Conservation (phyloP, 2,797 vertebrate genomes). For the Sebastes diaconus region DNA sequence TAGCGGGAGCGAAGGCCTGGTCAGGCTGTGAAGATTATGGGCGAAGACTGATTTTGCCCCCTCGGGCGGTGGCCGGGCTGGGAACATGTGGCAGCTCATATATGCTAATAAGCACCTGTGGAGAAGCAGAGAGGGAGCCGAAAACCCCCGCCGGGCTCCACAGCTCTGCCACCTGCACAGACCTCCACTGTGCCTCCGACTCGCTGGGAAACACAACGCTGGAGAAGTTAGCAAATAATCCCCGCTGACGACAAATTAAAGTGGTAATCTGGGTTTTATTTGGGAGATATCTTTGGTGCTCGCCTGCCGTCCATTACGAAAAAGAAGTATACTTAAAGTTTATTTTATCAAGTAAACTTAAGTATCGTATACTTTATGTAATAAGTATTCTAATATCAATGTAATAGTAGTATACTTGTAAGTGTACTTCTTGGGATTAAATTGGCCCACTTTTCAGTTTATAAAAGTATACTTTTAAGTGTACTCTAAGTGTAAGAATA, state of each 20-base stretch:
- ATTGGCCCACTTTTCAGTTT: no score
- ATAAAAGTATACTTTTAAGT: no score
- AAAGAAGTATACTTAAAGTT: no score
- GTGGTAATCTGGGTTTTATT: slow-evolving; percentile 9
- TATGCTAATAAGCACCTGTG: slow-evolving; percentile 89
- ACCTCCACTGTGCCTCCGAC: slow-evolving; percentile 70
- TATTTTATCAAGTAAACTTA: no score
- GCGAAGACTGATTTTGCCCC: slow-evolving; percentile 82
- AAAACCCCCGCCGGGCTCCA: slow-evolving; percentile 73
- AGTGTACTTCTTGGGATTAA: no score
- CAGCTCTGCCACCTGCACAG: slow-evolving; percentile 84
- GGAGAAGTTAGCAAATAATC: slow-evolving; percentile 25
- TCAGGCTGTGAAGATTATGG: slow-evolving; percentile 83
- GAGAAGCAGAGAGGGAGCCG: slow-evolving; percentile 69
- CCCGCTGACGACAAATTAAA: not conserved
- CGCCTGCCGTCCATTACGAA: not conserved
- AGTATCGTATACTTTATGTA: no score
- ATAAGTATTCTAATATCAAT: no score
- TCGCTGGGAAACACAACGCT: slow-evolving; percentile 1
- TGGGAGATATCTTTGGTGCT: not conserved
- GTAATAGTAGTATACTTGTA: no score
- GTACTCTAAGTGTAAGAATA: no score
- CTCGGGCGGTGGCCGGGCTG: slow-evolving; percentile 74
- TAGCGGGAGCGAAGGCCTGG: slow-evolving; percentile 68
- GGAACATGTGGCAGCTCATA: slow-evolving; percentile 86